phyloP scores from a whole-genome alignment of 2,888 invertebrate species.

The Syrphus vitripennis region DNA sequence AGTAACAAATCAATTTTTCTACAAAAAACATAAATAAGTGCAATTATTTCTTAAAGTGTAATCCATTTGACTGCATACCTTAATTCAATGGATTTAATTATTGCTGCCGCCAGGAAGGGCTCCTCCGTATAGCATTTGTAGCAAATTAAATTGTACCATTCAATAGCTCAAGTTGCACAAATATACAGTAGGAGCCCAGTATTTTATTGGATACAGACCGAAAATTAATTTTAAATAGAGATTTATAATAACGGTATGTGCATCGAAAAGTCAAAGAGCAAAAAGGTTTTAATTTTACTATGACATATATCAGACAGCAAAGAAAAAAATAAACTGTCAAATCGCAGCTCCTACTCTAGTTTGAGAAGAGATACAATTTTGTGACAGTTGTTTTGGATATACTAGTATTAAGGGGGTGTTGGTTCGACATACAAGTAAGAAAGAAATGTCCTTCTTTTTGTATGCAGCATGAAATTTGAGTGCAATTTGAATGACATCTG shows the following conservation, averaged over 20 bases:
- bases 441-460: too few species aligned
- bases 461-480: too few species aligned
- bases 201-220: background rate
- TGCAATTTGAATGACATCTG: too few species aligned
- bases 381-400: too few species aligned
- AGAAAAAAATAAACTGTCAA: background rate
- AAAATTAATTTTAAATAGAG: background rate
- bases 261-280: background rate
- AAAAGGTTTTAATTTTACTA: background rate
- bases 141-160: slow-evolving; percentile 52
- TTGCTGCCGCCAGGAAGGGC: slow-evolving; percentile 47
- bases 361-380: too few species aligned
- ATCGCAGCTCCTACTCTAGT: background rate
- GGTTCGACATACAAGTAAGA: too few species aligned
- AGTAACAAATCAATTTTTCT: too few species aligned
- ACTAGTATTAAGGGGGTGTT: too few species aligned
- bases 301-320: background rate
- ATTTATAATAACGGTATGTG: background rate
- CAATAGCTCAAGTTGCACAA: slow-evolving; percentile 15
- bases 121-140: slow-evolving; percentile 45
- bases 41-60: background rate
- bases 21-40: too few species aligned
- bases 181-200: slow-evolving; percentile 1
- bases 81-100: background rate
- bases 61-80: slow-evolving; percentile 40